Conservation (phyloP, 2,113 vertebrate species). For the Leptodactylus fuscus region DNA sequence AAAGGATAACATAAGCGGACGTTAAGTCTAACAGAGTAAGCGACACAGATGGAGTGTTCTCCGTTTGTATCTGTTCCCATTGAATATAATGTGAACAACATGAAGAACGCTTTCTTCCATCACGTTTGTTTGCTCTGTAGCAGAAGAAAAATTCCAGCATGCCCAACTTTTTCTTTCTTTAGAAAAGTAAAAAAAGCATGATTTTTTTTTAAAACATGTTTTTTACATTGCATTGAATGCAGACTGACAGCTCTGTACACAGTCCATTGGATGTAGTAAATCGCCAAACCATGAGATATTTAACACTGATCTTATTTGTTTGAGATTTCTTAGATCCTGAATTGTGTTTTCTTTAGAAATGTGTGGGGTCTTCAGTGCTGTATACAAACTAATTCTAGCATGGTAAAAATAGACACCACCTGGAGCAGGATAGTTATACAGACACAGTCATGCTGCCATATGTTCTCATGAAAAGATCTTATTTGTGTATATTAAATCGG, state of each 20-base stretch:
- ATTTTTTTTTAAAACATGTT: no score
- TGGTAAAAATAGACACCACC: constrained; percentile 49
- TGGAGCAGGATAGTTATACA: constrained; percentile 29
- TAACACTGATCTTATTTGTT: constrained; percentile 24
- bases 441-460: constrained; percentile 32
- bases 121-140: no score
- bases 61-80: no score
- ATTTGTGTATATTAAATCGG: constrained; percentile 29
- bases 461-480: constrained; percentile 27
- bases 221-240: no score
- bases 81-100: no score
- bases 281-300: not conserved
- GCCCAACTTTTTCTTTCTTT: no score
- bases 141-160: no score
- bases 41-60: no score
- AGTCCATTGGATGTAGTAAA: not conserved
- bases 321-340: not conserved
- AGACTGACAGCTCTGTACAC: not conserved
- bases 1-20: no score
- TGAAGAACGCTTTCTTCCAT: no score
- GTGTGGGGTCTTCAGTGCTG: constrained; percentile 27
- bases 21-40: no score
- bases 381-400: constrained; percentile 47
- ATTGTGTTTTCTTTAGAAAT: constrained; percentile 42
- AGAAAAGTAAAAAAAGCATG: no score